Base-by-base conservation (phyloP, 1,140 invertebrate species). In the Calephelis virginiensis region DNA sequence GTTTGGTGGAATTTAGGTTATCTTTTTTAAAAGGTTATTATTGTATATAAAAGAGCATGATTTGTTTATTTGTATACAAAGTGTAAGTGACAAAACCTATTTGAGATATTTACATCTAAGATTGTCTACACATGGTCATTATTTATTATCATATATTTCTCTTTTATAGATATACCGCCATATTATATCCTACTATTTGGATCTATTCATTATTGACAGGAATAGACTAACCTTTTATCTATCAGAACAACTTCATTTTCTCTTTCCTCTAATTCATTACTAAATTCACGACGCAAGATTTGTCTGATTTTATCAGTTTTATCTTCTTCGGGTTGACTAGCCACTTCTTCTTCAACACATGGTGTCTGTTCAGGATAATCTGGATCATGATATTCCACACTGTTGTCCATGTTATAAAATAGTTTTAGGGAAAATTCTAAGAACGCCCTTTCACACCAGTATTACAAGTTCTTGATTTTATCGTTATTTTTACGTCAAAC, bases 321-420 rank as follows among this genome's bases (percentile, higher is more conserved):
- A 50, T 88, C 80, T 17, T 86, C 83, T 62, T 88, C 83, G 0
- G 81, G 68, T 12, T 81, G 40, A 28, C 8, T 71, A 59, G 64
- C 70, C 4, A 69, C 60, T 49, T 87, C 82, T 63, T 83, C 77
- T 60, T 82, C 77, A 10, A 80, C 75, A 45, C 68, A 69, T 38
- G 76, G 74, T 17, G 82, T 74, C 11, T 75, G 68, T 43, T 82
- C 82, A 8, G 83, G 81, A 73, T 91, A 92, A 70, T 91, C 80
- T 45, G 91, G 90, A 78, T 92, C 83, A 59, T 90, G 84, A 66
- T 85, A 88, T 69, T 85, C 84, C 59, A 85, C 75, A 45, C 85
- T 84, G 40, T 63, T 69, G 62, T 91, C 89, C 89, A 89, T 91
- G 78, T 69, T 77, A 63, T 61, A 64, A 59, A 69, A 59, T 37